phyloP scores from a whole-genome alignment of 2,888 invertebrate genomes.

The Incurvaria masculella region DNA sequence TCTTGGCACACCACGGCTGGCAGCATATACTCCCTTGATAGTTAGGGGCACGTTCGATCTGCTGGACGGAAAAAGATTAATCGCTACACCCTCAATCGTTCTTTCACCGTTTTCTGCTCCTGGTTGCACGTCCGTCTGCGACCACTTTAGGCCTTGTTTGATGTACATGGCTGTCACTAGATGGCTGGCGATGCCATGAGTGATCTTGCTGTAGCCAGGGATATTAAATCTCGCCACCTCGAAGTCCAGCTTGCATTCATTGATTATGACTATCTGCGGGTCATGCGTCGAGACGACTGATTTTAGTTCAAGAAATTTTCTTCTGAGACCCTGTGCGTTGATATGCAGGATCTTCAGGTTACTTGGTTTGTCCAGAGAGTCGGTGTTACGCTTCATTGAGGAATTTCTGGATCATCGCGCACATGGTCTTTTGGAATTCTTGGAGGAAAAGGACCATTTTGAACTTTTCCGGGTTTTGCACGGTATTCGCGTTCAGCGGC shows the following conservation, averaged over 20 bases:
- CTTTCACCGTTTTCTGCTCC: slow-evolving; percentile 1
- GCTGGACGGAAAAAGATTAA: no score
- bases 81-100: slow-evolving; percentile 1
- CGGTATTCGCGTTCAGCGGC: no score
- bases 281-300: background rate
- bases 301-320: slow-evolving; percentile 3
- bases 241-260: slow-evolving; percentile 5
- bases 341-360: slow-evolving; percentile 6
- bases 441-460: no score
- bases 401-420: no score
- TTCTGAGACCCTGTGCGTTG: slow-evolving; percentile 4
- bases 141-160: slow-evolving; percentile 5
- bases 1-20: no score
- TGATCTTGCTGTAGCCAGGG: background rate
- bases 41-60: no score
- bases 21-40: no score
- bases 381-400: no score
- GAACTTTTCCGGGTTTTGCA: no score
- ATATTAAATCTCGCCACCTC: background rate
- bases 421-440: no score
- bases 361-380: no score
- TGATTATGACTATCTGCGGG: slow-evolving; percentile 1
- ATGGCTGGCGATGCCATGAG: slow-evolving; percentile 2
- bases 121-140: background rate
- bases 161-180: slow-evolving; percentile 6